Base-by-base conservation (phyloP, 2,888 invertebrate species). In the Lydus trimaculatus region DNA sequence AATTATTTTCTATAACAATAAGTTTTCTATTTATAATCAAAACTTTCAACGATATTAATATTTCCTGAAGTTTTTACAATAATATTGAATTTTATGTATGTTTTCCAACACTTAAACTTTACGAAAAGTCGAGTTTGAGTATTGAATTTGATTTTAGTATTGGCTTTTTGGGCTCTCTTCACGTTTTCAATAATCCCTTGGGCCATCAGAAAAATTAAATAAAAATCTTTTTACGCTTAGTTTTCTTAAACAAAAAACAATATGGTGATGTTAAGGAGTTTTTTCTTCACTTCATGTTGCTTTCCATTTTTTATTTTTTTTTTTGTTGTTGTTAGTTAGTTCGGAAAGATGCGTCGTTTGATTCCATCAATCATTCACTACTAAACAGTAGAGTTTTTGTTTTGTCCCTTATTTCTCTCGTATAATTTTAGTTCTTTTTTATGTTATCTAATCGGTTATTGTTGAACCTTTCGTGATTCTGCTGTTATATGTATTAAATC, bases 71-170 rank as follows among this genome's bases (percentile, higher is more conserved):
- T 28, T 56, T 56, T 56, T 56, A 56, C n/a, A 56, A 56, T 28
- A 56, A 56, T 28, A 56, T n/a, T 56, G 56, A 56, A 56, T 28
- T 56, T 56, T 28, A 56, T 56, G 56, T 52, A 25, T 56, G 56
- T 56, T 56, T 56, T 56, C 28, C 56, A 56, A 56, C 56, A 56
- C 56, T 56, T 28, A 56, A 56, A 56, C 56, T 56, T 56, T 28
- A 48, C 48, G 48, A 48, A 9, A 28, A 28, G 7, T 28, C 25
- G 23, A 28, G 56, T 7, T 52, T 25, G 52, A 13, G 25, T 52
- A 52, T 23, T 52, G 28, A 25, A 56, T 28, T 56, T 56, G 56
- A 56, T 56, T 56, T 56, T 56, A 56, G 56, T 28, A 56, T 56
- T 13, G 15, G 25, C 13, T 56, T 15, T 56, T 52, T 56, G 56